Base-by-base conservation (phyloP, 2,797 vertebrate species). In the Pangasius krempfi region DNA sequence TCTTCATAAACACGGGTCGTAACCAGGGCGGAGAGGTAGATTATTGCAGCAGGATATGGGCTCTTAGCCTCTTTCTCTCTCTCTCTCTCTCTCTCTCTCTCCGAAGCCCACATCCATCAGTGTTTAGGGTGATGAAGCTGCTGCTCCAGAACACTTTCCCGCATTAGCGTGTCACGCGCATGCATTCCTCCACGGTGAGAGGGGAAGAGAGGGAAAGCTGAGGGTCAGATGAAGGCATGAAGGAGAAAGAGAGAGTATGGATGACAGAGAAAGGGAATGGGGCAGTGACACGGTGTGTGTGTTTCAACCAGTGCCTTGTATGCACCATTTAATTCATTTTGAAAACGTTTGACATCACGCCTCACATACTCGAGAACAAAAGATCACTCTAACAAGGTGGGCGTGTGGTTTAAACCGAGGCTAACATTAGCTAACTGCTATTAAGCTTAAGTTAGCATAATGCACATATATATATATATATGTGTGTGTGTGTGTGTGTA, bases 211-310 rank as follows among this genome's bases (percentile, higher is more conserved):
- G 18, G 50, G 33, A 89, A 72, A 72, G 80, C 72, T 86, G 78
- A 73, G 86, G 78, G 86, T 90, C 78, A 89, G 85, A 87, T 76
- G 52, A 85, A 81, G n/a, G 80, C 33, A 84, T 40, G 58, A 37
- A 47, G 76, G 76, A 52, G 40, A n/a, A 83, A 83, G 80, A 66
- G 84, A 87, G 76, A 78, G 58, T 50, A 50, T 5, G 62, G 54
- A 72, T 83, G 68, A 80, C 44, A 5, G 33, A 85, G 68, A 84
- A 62, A 54, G 50, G 73, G 79, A 88, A 79, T 30, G 30, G 12
- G 33, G 58, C 22, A 50, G 37, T 58, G 56, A 54, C 33, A 58
- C 22, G 13, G 22, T 30, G 52, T 37, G 18, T 56, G 30, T 22
- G 18, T 37, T 58, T 33, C 20, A 12, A 25, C 68, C 2, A 30